Percentiles rank a stretch among this genome's conserved stretches.
These are phyloP conservation scores for Mola mola DNA, from an alignment of 2,113 vertebrate genomes.

Conservation along the genomic window DNA sequence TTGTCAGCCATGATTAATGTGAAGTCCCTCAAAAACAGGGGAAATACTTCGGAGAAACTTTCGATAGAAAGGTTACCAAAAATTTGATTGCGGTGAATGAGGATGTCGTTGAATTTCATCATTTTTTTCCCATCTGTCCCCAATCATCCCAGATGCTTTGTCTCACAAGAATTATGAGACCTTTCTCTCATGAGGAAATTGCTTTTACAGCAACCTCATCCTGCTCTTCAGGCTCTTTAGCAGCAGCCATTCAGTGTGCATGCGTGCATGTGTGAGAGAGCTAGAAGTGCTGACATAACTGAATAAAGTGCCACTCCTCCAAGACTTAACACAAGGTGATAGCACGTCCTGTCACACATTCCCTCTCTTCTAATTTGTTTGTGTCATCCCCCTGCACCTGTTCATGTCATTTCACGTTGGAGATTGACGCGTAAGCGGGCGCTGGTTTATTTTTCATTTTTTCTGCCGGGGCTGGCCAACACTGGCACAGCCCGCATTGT, in stretches of 20 bases:
- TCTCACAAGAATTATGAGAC: conserved; percentile 69
- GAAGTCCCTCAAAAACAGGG: conserved; percentile 56
- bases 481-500: conserved; percentile 26
- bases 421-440: conserved; percentile 41
- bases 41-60: conserved; percentile 62
- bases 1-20: conserved; percentile 70
- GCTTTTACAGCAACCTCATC: conserved; percentile 68
- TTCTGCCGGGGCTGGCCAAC: conserved; percentile 56
- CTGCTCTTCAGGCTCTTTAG: conserved; percentile 46
- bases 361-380: conserved; percentile 56
- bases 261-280: conserved; percentile 36
- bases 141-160: conserved; percentile 58
- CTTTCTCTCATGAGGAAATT: conserved; percentile 71
- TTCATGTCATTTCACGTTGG: conserved; percentile 31
- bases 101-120: conserved; percentile 52
- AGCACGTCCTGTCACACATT: conserved; percentile 51
- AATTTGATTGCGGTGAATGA: conserved; percentile 45
- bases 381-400: conserved; percentile 43
- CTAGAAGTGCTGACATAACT: conserved; percentile 62
- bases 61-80: conserved; percentile 57
- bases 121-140: conserved; percentile 52
- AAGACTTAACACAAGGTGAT: conserved; percentile 67
- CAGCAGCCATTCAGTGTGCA: conserved; percentile 37
- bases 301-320: conserved; percentile 47
- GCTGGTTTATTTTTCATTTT: conserved; percentile 33